phyloP scores from a whole-genome alignment of 2,888 invertebrate species.

The Gandaritis pyraliata region DNA sequence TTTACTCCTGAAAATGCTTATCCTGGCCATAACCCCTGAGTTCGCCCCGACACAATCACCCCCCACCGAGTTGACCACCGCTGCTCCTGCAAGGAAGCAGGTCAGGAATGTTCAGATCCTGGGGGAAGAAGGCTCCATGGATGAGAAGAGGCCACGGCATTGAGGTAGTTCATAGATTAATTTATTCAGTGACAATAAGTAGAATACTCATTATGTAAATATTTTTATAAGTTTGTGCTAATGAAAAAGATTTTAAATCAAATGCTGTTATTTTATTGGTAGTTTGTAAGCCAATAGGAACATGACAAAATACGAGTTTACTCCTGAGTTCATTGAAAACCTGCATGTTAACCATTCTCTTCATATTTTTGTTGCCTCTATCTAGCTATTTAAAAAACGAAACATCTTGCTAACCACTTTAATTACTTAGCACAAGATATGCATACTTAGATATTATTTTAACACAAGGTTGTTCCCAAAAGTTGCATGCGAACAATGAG shows the following conservation, averaged over 20 bases:
- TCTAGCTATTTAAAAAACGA: conserved; percentile 18
- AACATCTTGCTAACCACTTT: conserved; percentile 25
- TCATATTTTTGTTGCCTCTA: conserved; percentile 12
- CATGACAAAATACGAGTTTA: background rate
- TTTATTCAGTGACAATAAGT: conserved; percentile 52
- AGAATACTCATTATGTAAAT: conserved; percentile 73
- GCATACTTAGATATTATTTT: conserved; percentile 29
- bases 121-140: conserved; percentile 84
- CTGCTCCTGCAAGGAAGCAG: conserved; percentile 82
- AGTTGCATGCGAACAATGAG: conserved; percentile 51
- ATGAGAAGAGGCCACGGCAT: conserved; percentile 67
- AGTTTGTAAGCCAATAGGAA: background rate
- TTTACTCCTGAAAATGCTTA: conserved; percentile 88
- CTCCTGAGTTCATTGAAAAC: background rate
- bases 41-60: conserved; percentile 73
- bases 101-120: conserved; percentile 89
- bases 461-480: conserved; percentile 44
- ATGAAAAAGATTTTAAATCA: conserved; percentile 49
- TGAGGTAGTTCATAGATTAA: conserved; percentile 55
- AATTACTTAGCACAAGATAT: conserved; percentile 42
- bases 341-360: background rate
- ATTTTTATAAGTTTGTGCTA: conserved; percentile 62
- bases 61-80: conserved; percentile 75
- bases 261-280: conserved; percentile 26
- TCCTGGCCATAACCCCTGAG: conserved; percentile 88